phyloP scores from a whole-genome alignment of 2,888 invertebrate species.

The Thymelicus lineola region DNA sequence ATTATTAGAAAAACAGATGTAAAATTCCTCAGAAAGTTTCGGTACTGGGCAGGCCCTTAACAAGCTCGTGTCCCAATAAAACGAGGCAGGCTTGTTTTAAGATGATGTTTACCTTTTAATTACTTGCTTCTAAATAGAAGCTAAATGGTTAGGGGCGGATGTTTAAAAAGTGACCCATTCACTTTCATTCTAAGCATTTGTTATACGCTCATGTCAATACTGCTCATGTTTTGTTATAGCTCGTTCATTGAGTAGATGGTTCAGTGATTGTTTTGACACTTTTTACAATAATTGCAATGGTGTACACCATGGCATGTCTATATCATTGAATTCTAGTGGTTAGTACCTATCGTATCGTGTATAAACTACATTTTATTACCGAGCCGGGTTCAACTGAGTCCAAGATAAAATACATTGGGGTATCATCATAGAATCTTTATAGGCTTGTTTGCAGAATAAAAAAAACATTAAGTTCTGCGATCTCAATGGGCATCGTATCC shows the following conservation, averaged over 20 bases:
- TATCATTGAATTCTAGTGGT: too few relatives aligned
- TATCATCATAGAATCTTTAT: conserved; percentile 19
- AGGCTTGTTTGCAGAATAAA: conserved; percentile 10
- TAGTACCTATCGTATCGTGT: background rate
- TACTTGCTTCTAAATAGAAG: conserved; percentile 24
- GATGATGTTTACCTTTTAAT: conserved; percentile 26
- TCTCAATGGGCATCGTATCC: conserved; percentile 13
- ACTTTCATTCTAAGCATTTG: background rate
- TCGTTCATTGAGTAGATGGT: too few relatives aligned
- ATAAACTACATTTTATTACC: background rate
- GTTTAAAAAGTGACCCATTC: conserved; percentile 40
- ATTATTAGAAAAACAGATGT: background rate
- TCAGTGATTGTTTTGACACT: too few relatives aligned
- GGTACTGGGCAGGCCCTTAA: background rate
- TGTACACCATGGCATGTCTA: too few relatives aligned
- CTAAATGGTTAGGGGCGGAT: conserved; percentile 58
- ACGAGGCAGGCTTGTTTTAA: conserved; percentile 29
- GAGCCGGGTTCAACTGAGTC: background rate
- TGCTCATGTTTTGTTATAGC: too few relatives aligned
- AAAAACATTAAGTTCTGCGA: conserved; percentile 10
- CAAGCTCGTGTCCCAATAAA: conserved; percentile 11
- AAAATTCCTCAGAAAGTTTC: conserved; percentile 2
- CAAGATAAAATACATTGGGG: conserved; percentile 11
- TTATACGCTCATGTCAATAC: background rate
- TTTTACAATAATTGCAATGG: too few relatives aligned